Conservation (phyloP, 1,140 invertebrate species). For the Zaprionus africanus region DNA sequence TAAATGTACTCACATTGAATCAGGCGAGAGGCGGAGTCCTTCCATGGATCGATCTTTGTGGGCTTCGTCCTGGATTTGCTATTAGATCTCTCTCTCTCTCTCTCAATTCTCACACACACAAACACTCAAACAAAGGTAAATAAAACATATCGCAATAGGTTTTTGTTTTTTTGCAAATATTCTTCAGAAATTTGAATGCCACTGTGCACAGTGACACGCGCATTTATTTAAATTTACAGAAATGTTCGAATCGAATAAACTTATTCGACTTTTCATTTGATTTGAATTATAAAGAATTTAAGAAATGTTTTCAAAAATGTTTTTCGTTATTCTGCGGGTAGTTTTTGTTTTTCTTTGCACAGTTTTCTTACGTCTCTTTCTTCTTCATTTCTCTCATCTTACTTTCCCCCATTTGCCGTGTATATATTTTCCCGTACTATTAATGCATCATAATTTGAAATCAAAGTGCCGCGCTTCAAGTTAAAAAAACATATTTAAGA, state of each 20-base stretch:
- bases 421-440: conserved; percentile 69
- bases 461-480: conserved; percentile 63
- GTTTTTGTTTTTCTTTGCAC: conserved; percentile 24
- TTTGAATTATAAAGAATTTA: conserved; percentile 39
- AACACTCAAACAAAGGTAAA: conserved; percentile 54
- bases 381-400: conserved; percentile 16
- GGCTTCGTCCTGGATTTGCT: neutral
- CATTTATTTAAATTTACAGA: conserved; percentile 79
- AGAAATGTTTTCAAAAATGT: conserved; percentile 28
- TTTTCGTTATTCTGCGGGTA: conserved; percentile 36
- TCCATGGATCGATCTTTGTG: conserved; percentile 10
- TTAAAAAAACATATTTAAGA: conserved; percentile 39
- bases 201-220: conserved; percentile 62
- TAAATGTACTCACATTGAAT: conserved; percentile 50
- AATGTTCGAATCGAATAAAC: conserved; percentile 31
- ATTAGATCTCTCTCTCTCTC: neutral
- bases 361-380: conserved; percentile 12
- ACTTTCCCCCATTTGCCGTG: conserved; percentile 30
- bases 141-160: conserved; percentile 61
- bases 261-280: conserved; percentile 35
- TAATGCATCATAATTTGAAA: conserved; percentile 77
- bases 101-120: conserved; percentile 12
- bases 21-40: neutral
- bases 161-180: conserved; percentile 72
- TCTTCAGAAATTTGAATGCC: conserved; percentile 65